Percentiles rank a stretch among this genome's conserved stretches.
Evolutionary conservation across 2,888 invertebrate genomes (phyloP).

Genomic region (Yponomeuta evonymella): DNA sequence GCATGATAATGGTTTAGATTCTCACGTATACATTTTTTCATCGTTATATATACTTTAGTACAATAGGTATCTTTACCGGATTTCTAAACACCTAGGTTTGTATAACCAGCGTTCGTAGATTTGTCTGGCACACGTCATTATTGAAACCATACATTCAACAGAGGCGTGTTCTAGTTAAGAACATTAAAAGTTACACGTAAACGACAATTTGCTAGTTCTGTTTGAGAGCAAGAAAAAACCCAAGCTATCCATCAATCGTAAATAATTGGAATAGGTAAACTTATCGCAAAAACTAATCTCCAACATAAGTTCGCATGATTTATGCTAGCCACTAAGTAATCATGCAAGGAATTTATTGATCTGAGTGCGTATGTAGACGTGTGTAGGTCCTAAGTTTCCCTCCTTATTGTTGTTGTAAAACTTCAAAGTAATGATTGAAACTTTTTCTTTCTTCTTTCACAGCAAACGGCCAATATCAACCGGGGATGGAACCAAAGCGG

Average conservation of each 20-base stretch:
- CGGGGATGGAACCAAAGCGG: conserved; percentile 96
- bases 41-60: not conserved
- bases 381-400: not conserved
- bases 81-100: not conserved
- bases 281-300: conserved; percentile 4
- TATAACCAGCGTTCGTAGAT: too few relatives aligned
- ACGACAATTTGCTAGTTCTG: not conserved
- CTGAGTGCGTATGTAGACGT: not conserved
- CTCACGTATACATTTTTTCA: not conserved
- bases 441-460: conserved; percentile 74
- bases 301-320: not conserved
- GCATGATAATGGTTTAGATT: not conserved
- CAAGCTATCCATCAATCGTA: not conserved
- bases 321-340: not conserved
- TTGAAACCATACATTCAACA: too few relatives aligned
- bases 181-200: not conserved
- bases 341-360: not conserved
- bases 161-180: not conserved
- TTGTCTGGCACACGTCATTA: too few relatives aligned
- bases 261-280: not conserved
- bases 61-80: not conserved
- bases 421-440: not conserved
- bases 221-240: not conserved
- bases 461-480: conserved; percentile 92
- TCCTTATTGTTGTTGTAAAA: too few relatives aligned